A percentile compares a stretch with the other conserved stretches of the same genome.
Evolutionary conservation across 2,888 invertebrate species (phyloP).

Genomic region (Apeira syringaria): DNA sequence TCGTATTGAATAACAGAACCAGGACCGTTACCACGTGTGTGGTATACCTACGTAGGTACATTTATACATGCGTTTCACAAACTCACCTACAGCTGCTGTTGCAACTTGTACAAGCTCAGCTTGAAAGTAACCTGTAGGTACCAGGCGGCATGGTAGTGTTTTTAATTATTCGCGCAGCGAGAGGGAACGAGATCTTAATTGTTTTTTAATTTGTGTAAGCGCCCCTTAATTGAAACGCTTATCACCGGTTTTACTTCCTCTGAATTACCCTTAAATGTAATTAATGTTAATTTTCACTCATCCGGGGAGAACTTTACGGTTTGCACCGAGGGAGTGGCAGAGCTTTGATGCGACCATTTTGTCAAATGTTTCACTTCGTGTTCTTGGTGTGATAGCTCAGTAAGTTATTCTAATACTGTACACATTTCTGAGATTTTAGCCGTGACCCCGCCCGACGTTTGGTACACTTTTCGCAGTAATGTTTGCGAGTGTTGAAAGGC

Average conservation of each 20-base stretch:
- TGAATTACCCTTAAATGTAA: conserved; percentile 30
- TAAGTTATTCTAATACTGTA: no score
- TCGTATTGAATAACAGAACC: no score
- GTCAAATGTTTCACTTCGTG: conserved; percentile 7
- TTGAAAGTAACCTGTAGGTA: no score
- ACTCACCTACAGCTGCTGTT: not conserved
- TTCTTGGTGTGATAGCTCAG: no score
- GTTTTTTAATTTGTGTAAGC: conserved; percentile 41
- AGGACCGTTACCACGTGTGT: no score
- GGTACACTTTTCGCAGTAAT: no score
- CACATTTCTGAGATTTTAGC: no score
- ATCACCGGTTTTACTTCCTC: conserved; percentile 36
- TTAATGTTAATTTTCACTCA: conserved; percentile 37
- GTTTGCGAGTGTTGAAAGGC: no score
- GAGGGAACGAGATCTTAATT: conserved; percentile 35
- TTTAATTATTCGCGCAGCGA: conserved; percentile 38
- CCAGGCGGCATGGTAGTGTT: conserved; percentile 31
- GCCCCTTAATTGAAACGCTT: conserved; percentile 41
- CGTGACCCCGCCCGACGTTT: no score
- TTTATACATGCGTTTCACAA: no score
- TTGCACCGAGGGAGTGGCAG: conserved; percentile 9
- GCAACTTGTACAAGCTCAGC: no score
- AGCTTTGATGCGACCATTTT: conserved; percentile 4
- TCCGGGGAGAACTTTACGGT: conserved; percentile 27
- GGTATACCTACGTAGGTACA: no score